Percentiles rank a stretch among this genome's conserved stretches.
Evolutionary conservation across 2,888 invertebrate genomes (phyloP).

Genomic region (Campoletis raptor): DNA sequence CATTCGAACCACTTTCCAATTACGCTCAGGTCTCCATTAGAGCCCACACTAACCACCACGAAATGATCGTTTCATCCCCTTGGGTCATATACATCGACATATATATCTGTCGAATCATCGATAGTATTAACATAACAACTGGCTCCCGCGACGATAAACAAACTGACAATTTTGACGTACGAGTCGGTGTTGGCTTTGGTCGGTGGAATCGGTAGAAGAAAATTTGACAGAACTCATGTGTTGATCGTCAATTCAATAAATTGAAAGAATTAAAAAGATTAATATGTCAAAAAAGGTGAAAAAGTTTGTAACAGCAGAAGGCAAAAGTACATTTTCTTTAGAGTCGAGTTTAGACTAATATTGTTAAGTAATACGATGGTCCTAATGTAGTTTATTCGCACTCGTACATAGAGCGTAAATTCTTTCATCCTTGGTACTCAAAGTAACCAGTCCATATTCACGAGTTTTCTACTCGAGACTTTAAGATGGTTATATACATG

Average conservation of each 20-base stretch:
- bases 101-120: conserved; percentile 43
- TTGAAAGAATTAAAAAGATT: background rate
- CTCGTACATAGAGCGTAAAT: conserved; percentile 23
- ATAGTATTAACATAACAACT: conserved; percentile 81
- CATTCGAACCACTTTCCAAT: conserved; percentile 78
- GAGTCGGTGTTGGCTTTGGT: background rate
- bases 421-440: conserved; percentile 27
- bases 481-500: conserved; percentile 33
- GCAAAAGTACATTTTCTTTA: background rate
- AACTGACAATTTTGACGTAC: conserved; percentile 66
- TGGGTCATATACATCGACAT: conserved; percentile 24
- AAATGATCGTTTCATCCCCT: conserved; percentile 81
- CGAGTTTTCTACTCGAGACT: conserved; percentile 55
- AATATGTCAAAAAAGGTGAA: background rate
- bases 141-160: conserved; percentile 77
- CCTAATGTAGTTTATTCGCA: conserved; percentile 7
- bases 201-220: background rate
- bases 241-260: background rate
- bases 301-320: background rate
- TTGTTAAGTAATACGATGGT: background rate
- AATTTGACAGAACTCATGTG: background rate
- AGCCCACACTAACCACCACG: conserved; percentile 74
- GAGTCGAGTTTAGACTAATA: background rate
- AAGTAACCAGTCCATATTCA: conserved; percentile 52
- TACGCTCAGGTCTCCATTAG: conserved; percentile 81